Percentiles rank a stretch among this genome's conserved stretches.
phyloP scores from a whole-genome alignment of 2,113 vertebrate genomes.

The Hydropotes inermis region DNA sequence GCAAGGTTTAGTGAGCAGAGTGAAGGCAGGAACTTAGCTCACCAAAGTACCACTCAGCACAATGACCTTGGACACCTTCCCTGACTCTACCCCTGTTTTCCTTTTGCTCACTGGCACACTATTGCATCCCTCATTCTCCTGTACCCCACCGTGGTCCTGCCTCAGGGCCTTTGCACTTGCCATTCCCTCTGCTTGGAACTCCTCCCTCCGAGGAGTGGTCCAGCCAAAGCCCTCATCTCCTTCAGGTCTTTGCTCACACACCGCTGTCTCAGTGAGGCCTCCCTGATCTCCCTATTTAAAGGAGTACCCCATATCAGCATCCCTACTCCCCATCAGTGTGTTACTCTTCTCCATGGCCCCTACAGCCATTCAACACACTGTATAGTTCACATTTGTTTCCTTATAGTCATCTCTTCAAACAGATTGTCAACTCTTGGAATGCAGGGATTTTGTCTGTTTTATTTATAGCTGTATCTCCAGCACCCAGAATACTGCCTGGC shows the following conservation, averaged over 20 bases:
- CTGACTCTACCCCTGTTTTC: background rate
- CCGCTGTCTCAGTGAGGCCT: background rate
- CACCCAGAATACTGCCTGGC: background rate
- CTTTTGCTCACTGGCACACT: background rate
- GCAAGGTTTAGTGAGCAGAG: background rate
- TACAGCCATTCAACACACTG: background rate
- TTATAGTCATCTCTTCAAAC: background rate
- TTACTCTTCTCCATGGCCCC: background rate
- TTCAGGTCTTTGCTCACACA: background rate
- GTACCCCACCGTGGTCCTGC: background rate
- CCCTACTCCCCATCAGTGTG: fast-evolving
- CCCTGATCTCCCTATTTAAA: background rate
- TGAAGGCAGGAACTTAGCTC: background rate
- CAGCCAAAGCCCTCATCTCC: background rate
- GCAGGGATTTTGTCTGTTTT: background rate
- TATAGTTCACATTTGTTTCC: background rate
- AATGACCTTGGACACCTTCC: background rate
- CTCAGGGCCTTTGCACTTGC: background rate
- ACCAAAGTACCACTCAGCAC: too few species aligned
- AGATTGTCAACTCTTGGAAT: background rate
- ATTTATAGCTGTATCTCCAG: background rate
- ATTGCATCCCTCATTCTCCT: background rate
- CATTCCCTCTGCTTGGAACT: background rate
- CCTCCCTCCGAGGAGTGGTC: background rate
- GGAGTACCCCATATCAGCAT: background rate